Base-by-base conservation (phyloP, 2,797 vertebrate species). In the Xyrichtys novacula region DNA sequence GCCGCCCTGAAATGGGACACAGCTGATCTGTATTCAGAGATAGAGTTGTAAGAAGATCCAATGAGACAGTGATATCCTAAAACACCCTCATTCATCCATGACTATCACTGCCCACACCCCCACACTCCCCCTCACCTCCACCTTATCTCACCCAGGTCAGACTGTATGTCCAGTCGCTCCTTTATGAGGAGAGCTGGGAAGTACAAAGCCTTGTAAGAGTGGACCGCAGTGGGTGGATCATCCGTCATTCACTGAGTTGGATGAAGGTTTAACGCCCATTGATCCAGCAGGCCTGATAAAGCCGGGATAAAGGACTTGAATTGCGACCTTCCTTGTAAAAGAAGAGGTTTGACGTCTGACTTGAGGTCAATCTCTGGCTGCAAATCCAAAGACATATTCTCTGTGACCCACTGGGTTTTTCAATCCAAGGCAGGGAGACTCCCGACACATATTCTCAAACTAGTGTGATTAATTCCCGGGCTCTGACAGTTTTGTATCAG, bases 241-340 rank as follows among this genome's bases (percentile, higher is more conserved):
- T 70, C 36, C 5, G 31, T 74, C 57, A 34, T 29, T 22, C 31
- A 46, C 31, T 11, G 1, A 39, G 40, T 25, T 75, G 53, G 19
- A 48, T 64, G 11, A 22, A 47, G 71, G 39, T 64, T 64, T 40
- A 65, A 69, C 66, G 60, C 11, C 34, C 5, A 57, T 36, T 48
- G 72, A 83, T 75, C n/a, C 65, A 62, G 32, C 9, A 43, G 16
- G 40, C 10, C 22, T 34, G 44, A 74, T 67, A 34, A 36, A 50
- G 40, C 29, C 9, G 64, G 29, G 36, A 73, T 61, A 38, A 66
- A 71, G 12, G 31, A 53, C 44, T 26, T 72, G 38, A 62, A 23
- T 19, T 20, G 22, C 3, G 15, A 50, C 39, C 36, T 44, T 29
- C 42, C 12, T 50, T 7, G 22, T 74, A 9, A 47, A 39, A 76